A percentile compares a stretch with the other conserved stretches of the same genome.
Conservation (phyloP, 2,888 invertebrate species). For the Villa cingulata region DNA sequence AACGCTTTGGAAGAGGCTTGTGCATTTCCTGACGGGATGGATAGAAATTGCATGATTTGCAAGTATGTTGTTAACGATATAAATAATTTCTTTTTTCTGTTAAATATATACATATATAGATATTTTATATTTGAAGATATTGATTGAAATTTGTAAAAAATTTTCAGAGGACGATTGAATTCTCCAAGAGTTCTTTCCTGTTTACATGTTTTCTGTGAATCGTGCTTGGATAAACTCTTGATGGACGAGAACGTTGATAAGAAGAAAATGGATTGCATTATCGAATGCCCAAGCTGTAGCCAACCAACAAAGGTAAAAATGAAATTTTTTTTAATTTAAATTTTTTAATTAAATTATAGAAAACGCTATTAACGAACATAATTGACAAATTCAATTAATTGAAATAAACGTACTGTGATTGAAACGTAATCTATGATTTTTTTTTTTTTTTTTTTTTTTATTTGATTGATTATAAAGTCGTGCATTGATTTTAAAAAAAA, state of each 20-base stretch:
- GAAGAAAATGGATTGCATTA: constrained; percentile 46
- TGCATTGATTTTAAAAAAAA: background rate
- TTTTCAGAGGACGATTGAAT: constrained; percentile 55
- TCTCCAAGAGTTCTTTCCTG: constrained; percentile 82
- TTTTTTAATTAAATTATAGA: background rate
- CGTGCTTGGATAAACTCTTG: constrained; percentile 71
- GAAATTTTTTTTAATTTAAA: background rate
- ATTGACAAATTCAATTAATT: background rate
- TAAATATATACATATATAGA: background rate
- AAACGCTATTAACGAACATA: background rate
- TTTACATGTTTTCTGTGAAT: constrained; percentile 90
- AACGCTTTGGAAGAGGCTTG: constrained; percentile 33
- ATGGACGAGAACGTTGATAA: constrained; percentile 57
- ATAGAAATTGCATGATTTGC: constrained; percentile 52
- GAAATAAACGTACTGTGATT: background rate
- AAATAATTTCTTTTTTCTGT: background rate
- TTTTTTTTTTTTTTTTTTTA: background rate
- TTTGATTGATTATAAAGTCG: background rate
- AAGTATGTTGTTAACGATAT: too few relatives aligned
- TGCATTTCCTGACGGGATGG: constrained; percentile 34
- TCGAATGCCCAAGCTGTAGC: constrained; percentile 68
- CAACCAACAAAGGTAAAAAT: constrained; percentile 68
- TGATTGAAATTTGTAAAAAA: background rate
- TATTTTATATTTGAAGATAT: background rate
- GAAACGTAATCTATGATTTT: background rate